Evolutionary conservation across 1,140 invertebrate species (phyloP).

Genomic region (Drosophila sucinea): DNA sequence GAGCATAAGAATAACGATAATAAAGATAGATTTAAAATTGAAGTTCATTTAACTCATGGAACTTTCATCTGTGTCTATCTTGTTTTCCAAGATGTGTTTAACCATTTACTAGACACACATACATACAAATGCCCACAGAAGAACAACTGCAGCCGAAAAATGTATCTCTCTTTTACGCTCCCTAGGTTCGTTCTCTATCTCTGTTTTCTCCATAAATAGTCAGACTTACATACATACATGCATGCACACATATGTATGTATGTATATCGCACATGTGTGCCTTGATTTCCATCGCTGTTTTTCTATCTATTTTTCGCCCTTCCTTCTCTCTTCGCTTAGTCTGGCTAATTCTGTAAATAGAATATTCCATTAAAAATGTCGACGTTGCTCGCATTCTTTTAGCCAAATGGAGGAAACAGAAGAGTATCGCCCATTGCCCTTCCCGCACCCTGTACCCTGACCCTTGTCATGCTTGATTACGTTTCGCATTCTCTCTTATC

Average conservation of each 20-base stretch:
- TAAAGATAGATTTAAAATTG: conserved; percentile 6
- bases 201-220: conserved; percentile 1
- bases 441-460: not conserved
- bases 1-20: not conserved
- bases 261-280: conserved; percentile 2
- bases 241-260: no score
- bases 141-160: not conserved
- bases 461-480: conserved; percentile 11
- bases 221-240: no score
- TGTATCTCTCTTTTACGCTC: not conserved
- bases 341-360: conserved; percentile 66
- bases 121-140: not conserved
- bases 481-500: conserved; percentile 12
- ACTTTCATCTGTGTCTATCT: conserved; percentile 28
- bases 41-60: conserved; percentile 67
- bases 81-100: not conserved
- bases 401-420: conserved; percentile 26
- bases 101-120: conserved; percentile 34
- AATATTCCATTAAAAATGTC: conserved; percentile 63
- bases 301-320: not conserved
- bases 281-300: not conserved
- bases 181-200: not conserved
- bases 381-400: conserved; percentile 47
- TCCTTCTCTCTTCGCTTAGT: not conserved
- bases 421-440: conserved; percentile 19